Conservation (phyloP, 2,888 invertebrate genomes). For the Tricholauxania praeusta region DNA sequence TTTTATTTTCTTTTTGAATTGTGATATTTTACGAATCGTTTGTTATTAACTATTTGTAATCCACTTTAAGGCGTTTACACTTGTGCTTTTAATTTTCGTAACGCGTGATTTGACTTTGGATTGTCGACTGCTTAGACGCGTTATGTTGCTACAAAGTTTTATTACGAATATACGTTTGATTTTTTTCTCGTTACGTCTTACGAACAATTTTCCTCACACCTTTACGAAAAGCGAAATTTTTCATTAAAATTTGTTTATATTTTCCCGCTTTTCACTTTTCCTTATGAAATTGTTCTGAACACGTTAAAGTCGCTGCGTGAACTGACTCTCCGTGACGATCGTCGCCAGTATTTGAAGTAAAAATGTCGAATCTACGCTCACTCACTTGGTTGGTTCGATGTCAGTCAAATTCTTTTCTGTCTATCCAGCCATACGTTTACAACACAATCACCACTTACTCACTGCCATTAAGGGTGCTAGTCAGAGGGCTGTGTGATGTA, state of each 20-base stretch:
- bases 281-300: conserved; percentile 56
- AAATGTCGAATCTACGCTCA: conserved; percentile 50
- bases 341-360: conserved; percentile 67
- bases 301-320: conserved; percentile 68
- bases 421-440: conserved; percentile 35
- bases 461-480: conserved; percentile 56
- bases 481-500: conserved; percentile 39
- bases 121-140: no score
- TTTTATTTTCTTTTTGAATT: no score
- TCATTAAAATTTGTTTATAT: not conserved
- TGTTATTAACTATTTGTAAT: no score
- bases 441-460: conserved; percentile 35
- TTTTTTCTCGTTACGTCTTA: not conserved
- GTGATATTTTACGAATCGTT: no score
- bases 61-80: no score
- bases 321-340: conserved; percentile 68
- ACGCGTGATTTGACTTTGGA: no score
- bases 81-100: no score
- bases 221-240: not conserved
- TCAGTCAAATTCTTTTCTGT: conserved; percentile 15
- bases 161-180: no score
- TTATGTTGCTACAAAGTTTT: no score
- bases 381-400: conserved; percentile 27
- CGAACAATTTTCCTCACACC: not conserved
- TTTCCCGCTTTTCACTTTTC: not conserved